Percentiles rank a stretch among this genome's conserved stretches.
These are phyloP conservation scores for Ypsolopha scabrella DNA, from an alignment of 2,888 invertebrate species.

Conservation along the genomic window DNA sequence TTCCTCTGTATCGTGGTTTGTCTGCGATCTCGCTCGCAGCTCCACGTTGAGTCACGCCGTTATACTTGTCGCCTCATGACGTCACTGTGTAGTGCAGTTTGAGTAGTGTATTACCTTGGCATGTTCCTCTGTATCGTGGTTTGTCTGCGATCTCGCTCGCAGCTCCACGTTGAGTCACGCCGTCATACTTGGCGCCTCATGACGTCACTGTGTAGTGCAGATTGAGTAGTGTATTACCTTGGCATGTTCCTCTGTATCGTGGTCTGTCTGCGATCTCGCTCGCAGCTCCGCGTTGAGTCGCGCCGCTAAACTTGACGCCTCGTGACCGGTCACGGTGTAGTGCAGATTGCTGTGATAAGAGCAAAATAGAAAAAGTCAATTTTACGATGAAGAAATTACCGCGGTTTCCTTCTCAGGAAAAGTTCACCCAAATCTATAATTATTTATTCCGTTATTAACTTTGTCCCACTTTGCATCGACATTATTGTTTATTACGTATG, in stretches of 20 bases:
- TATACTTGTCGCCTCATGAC: conserved; percentile 78
- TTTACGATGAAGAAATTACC: no score
- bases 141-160: conserved; percentile 30
- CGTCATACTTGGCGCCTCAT: conserved; percentile 81
- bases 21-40: conserved; percentile 45
- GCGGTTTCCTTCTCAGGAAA: no score
- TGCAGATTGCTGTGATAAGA: conserved; percentile 54
- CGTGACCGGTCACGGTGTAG: conserved; percentile 85
- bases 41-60: conserved; percentile 79
- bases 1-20: conserved; percentile 33
- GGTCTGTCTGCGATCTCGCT: conserved; percentile 23
- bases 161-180: conserved; percentile 77
- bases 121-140: conserved; percentile 36
- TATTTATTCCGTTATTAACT: no score
- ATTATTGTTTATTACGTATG: no score
- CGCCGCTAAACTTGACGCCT: conserved; percentile 81
- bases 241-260: conserved; percentile 39
- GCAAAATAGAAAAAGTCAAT: no score
- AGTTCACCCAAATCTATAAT: no score
- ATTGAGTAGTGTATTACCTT: conserved; percentile 19
- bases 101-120: conserved; percentile 16
- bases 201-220: no score
- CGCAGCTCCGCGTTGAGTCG: conserved; percentile 75
- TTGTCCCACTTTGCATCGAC: no score
- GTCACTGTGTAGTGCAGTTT: conserved; percentile 14